Evolutionary conservation across 1,140 invertebrate genomes (phyloP), one percentile per base, ranked within the genome.

Genomic region (Ylistrum balloti): DNA sequence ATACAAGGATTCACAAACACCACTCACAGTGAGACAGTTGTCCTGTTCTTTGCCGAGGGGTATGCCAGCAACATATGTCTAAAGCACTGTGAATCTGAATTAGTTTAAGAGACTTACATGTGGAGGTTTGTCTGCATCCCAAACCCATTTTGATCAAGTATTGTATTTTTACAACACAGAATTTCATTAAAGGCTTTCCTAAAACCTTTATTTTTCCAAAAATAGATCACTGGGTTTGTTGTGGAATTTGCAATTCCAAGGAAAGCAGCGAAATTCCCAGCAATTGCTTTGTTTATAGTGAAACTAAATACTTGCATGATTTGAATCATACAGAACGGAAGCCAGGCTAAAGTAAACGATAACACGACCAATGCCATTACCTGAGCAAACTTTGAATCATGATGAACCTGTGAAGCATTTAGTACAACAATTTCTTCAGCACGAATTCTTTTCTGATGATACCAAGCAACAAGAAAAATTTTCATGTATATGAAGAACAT

Each of bases 201-300:
- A 33, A 90, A 93, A 13, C 90, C 86, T 86, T 91, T 90, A 74
- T 93, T 93, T 32, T 93, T 93, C 92, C 92, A 93, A 5, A 91
- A 91, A 88, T 93, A 93, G 13, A 93, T 91, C 22, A 93, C 56
- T 22, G 93, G 93, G 41, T 93, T 93, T 7, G 92, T 91, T 17
- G 90, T 85, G 17, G 92, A 93, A 87, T 93, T 93, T 20, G 88
- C 20, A 34, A 93, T 90, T 33, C 91, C 93, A 28, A 93, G 90
- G 91, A 93, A 93, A 38, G 92, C 92, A 17, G 90, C 74, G 38
- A 93, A 93, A 48, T 91, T 91, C n/a, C 87, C 89, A 20, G 92
- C 87, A 34, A 91, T 22, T 13, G 91, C 91, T 28, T 89, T 89
- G 33, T 34, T 33, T 33, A 86, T n/a, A 13, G 85, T 88, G 11